A percentile compares a stretch with the other conserved stretches of the same genome.
Conservation (phyloP, 1,140 invertebrate genomes). For the Panulirus ornatus region DNA sequence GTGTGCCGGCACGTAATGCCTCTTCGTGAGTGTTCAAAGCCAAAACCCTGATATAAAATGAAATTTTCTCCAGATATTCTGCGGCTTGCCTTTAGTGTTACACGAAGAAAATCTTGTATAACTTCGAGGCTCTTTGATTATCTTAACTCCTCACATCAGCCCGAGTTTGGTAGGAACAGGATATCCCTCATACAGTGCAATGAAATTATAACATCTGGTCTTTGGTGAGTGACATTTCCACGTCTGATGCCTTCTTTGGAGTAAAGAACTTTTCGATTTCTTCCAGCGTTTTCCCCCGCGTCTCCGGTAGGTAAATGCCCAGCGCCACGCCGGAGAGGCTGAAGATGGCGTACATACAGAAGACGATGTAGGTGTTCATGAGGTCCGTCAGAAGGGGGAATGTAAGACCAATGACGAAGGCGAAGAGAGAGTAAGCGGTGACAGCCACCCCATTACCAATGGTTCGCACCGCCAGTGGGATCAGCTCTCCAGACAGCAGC, state of each 20-base stretch:
- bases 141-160: too few relatives aligned
- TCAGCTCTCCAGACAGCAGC: conserved; percentile 82
- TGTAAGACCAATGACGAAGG: conserved; percentile 80
- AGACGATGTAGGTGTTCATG: conserved; percentile 73
- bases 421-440: conserved; percentile 76
- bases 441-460: conserved; percentile 78
- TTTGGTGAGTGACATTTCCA: background rate
- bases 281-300: conserved; percentile 80
- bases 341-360: conserved; percentile 76
- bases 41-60: too few relatives aligned
- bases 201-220: background rate
- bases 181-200: background rate
- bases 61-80: background rate
- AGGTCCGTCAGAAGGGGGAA: conserved; percentile 77
- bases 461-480: conserved; percentile 78
- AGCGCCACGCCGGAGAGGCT: conserved; percentile 77
- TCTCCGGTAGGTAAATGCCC: conserved; percentile 80
- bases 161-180: background rate
- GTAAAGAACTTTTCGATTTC: conserved; percentile 78
- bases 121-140: background rate
- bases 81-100: background rate
- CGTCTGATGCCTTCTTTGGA: conserved; percentile 7
- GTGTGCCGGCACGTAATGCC: too few relatives aligned
- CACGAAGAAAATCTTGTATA: conserved; percentile 8
- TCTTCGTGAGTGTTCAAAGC: too few relatives aligned